phyloP scores from a whole-genome alignment of 2,888 invertebrate genomes.

The Torymus auratus region DNA sequence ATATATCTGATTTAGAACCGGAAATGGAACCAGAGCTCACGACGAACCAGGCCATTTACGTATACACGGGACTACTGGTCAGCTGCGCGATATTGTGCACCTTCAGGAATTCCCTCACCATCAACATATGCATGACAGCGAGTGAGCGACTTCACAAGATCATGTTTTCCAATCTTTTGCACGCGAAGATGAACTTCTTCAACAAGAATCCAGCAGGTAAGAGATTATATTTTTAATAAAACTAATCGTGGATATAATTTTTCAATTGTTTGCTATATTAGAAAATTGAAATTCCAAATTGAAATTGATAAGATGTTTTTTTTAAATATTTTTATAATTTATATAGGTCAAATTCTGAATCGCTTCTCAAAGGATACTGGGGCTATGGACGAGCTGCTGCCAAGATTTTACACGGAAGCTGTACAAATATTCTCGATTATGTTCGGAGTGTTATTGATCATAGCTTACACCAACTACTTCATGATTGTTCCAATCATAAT shows the following conservation, averaged over 20 bases:
- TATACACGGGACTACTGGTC: conserved; percentile 74
- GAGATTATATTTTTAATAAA: not conserved
- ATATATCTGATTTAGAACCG: not conserved
- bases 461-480: conserved; percentile 81
- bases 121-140: conserved; percentile 86
- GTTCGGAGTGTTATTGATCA: conserved; percentile 77
- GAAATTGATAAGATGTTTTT: too few relatives aligned
- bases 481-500: conserved; percentile 82
- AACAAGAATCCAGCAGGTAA: conserved; percentile 89
- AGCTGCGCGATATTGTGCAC: conserved; percentile 72
- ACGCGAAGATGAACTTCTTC: conserved; percentile 90
- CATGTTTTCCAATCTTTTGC: conserved; percentile 89
- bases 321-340: too few relatives aligned
- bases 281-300: too few relatives aligned
- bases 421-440: conserved; percentile 77
- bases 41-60: conserved; percentile 69
- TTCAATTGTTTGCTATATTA: too few relatives aligned
- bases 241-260: not conserved
- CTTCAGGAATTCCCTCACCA: conserved; percentile 83
- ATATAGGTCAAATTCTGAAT: conserved; percentile 81
- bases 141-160: conserved; percentile 87
- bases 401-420: conserved; percentile 79
- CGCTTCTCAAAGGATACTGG: conserved; percentile 87
- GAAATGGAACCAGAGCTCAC: conserved; percentile 64
- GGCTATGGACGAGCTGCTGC: conserved; percentile 80